Evolutionary conservation across 92 coral and sea anemone species (phyloP).

Genomic region (Phenganax marumi): DNA sequence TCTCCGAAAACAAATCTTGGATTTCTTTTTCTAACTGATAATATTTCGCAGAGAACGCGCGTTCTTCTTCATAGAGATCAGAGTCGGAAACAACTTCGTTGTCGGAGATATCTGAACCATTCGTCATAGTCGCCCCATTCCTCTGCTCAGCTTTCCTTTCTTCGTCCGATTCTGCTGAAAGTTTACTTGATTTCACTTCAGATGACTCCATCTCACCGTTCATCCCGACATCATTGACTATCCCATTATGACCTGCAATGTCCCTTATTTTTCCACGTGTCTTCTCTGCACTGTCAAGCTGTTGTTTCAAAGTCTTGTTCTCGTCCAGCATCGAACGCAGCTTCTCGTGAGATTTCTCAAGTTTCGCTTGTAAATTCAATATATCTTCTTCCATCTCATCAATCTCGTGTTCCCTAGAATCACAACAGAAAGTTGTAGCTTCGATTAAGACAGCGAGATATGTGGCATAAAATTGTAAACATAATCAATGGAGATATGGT

Average conservation of each 20-base stretch:
- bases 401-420: constrained; percentile 27
- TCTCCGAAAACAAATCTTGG: constrained; percentile 8
- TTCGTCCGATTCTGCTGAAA: constrained; percentile 1
- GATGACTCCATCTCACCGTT: neutral
- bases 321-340: constrained; percentile 30
- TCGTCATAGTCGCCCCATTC: neutral
- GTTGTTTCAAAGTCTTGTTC: constrained; percentile 46
- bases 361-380: constrained; percentile 27
- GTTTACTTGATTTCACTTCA: neutral
- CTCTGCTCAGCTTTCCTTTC: neutral
- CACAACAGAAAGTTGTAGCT: too few relatives aligned
- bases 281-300: constrained; percentile 33
- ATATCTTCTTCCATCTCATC: constrained; percentile 43
- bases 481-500: too few relatives aligned
- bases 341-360: constrained; percentile 28
- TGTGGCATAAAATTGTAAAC: too few relatives aligned
- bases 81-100: neutral
- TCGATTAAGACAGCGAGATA: too few relatives aligned
- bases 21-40: constrained; percentile 28
- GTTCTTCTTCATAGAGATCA: constrained; percentile 13
- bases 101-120: neutral
- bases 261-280: constrained; percentile 22
- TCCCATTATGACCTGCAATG: neutral
- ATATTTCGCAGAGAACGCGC: constrained; percentile 9
- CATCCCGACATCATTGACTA: neutral